Conservation (phyloP, 53 echinoderm and acorn worm genomes). For the Luidia sarsii region DNA sequence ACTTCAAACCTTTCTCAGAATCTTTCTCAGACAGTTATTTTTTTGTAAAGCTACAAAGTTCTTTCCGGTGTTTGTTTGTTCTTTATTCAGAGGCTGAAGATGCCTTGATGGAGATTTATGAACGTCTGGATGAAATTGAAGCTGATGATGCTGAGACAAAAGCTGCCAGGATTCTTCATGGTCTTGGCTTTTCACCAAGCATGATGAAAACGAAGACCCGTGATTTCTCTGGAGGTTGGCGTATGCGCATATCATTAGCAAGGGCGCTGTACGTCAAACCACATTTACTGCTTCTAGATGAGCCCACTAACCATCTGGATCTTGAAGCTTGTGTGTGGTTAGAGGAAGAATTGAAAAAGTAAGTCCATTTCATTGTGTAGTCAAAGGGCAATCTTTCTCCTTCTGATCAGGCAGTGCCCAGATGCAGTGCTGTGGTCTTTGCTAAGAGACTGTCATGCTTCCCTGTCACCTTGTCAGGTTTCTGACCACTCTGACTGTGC, state of each 20-base stretch:
- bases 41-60: neutral
- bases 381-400: too few species aligned
- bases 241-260: conserved; percentile 92
- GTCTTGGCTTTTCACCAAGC: conserved; percentile 81
- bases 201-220: conserved; percentile 88
- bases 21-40: neutral
- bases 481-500: too few species aligned
- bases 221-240: conserved; percentile 98
- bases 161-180: conserved; percentile 85
- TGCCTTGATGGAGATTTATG: conserved; percentile 88
- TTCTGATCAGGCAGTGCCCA: neutral
- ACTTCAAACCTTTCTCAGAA: neutral
- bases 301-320: conserved; percentile 97
- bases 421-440: neutral
- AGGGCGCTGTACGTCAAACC: conserved; percentile 98
- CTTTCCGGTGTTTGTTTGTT: neutral
- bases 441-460: neutral
- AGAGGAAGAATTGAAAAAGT: conserved; percentile 92
- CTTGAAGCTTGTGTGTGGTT: conserved; percentile 97
- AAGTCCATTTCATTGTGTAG: neutral
- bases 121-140: conserved; percentile 91
- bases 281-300: conserved; percentile 89
- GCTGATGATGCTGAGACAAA: conserved; percentile 87
- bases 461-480: neutral
- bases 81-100: conserved; percentile 92